Evolutionary conservation across 1,140 invertebrate species (phyloP), one percentile per base, ranked within the genome.

Genomic region (Tribolium madens): DNA sequence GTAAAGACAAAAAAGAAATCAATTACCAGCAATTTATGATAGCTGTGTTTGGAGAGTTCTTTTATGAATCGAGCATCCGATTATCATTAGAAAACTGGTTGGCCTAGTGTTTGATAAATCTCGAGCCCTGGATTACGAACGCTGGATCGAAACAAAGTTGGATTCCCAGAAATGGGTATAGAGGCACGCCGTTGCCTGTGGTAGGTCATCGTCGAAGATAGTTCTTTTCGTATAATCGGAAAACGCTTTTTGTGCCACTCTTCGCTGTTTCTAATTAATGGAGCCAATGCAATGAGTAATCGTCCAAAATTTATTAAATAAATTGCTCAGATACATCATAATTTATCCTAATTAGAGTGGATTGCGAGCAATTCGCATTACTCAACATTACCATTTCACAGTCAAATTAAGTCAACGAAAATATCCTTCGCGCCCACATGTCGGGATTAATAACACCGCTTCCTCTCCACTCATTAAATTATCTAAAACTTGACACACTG

Each of bases 381-480:
- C 46, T 72, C 70, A 72, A 72, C 70, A 72, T 71, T 71, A 69
- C 31, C 69, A 71, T 72, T 47, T 48, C 15, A 50, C 70, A 72
- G 70, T 50, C 46, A 72, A 72, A 72, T 72, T 72, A 72, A 72
- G 70, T 52, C 48, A 72, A 72, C 70, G 70, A 72, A 72, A 72
- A 72, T 72, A 72, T 72, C 70, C 50, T 72, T 15, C 21, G 15
- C 75, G 75, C 68, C 75, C 60, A 76, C 68, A 76, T 70, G 52
- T 36, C 31, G 15, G 21, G 47, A 60, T 75, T 75, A 75, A 48
- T 68, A 75, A 75, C 46, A 53, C 14, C 46, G 50, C 46, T 18
- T 68, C 46, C 57, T 76, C 31, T 76, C 13, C 15, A 10, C 26
- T 72, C 18, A 17, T 72, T 71, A 71, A 48, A 71, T 50, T 48